A percentile compares a stretch with the other conserved stretches of the same genome.
phyloP scores from a whole-genome alignment of 2,113 vertebrate genomes.

The Pygoscelis adeliae region DNA sequence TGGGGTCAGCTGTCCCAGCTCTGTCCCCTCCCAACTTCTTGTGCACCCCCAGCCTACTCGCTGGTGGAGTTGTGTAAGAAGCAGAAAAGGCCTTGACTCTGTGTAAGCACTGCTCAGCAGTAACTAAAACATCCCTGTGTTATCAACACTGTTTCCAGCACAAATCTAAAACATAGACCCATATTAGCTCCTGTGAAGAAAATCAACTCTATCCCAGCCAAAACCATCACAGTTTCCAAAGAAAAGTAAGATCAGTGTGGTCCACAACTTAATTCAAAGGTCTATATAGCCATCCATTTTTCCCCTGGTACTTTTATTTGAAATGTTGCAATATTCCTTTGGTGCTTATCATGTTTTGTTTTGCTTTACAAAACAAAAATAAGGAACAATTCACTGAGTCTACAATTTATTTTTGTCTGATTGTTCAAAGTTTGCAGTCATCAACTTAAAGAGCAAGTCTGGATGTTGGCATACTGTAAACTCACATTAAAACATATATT shows the following conservation, averaged over 20 bases:
- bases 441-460: background rate
- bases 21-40: no score
- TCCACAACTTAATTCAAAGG: constrained; percentile 20
- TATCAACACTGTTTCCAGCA: no score
- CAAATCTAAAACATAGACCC: no score
- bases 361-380: background rate
- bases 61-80: no score
- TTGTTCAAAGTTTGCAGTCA: background rate
- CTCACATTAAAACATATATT: background rate
- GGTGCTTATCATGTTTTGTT: background rate
- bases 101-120: no score
- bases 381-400: background rate
- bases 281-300: background rate
- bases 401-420: background rate
- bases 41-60: no score
- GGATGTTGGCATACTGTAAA: background rate
- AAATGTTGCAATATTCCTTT: background rate
- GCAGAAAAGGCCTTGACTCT: no score
- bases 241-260: constrained; percentile 32
- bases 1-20: no score
- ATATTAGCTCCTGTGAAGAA: no score
- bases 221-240: background rate
- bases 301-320: background rate
- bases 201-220: no score
- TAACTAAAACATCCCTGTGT: no score